A percentile compares a stretch with the other conserved stretches of the same genome.
phyloP scores from a whole-genome alignment of 2,888 invertebrate species.

The Drosophila monieri region DNA sequence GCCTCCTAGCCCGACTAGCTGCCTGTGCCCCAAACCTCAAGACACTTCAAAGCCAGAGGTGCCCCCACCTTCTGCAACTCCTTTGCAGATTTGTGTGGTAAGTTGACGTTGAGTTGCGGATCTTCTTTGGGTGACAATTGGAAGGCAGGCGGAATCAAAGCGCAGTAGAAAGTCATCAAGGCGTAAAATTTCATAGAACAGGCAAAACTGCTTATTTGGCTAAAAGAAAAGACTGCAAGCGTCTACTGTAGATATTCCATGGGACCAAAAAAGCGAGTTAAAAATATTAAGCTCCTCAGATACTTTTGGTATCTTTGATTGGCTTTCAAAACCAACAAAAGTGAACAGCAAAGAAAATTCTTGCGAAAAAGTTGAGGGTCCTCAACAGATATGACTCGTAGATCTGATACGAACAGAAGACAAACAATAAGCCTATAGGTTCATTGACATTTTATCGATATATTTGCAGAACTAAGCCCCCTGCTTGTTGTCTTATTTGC shows the following conservation, averaged over 20 bases:
- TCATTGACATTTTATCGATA: slow-evolving; percentile 41
- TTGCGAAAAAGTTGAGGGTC: not conserved
- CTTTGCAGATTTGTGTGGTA: slow-evolving; percentile 58
- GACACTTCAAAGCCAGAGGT: slow-evolving; percentile 53
- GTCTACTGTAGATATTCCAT: not conserved
- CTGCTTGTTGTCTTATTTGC: slow-evolving; percentile 51
- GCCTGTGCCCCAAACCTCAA: slow-evolving; percentile 58
- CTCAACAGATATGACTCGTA: slow-evolving; percentile 13
- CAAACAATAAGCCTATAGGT: slow-evolving; percentile 4
- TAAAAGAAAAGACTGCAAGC: slow-evolving; percentile 4
- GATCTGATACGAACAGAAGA: slow-evolving; percentile 16
- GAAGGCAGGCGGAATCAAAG: slow-evolving; percentile 53
- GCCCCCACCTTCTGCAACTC: slow-evolving; percentile 17
- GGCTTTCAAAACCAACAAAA: too few relatives aligned
- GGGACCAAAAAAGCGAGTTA: not conserved
- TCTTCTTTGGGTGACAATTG: slow-evolving; percentile 51
- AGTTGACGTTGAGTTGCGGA: slow-evolving; percentile 53
- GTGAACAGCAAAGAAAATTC: not conserved
- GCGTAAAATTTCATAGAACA: slow-evolving; percentile 50
- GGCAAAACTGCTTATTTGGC: slow-evolving; percentile 42
- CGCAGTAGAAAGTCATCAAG: slow-evolving; percentile 38
- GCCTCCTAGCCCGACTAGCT: slow-evolving; percentile 24
- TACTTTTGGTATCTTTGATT: not conserved
- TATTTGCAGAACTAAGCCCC: slow-evolving; percentile 18
- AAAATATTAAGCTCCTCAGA: not conserved